A percentile compares a stretch with the other conserved stretches of the same genome.
Conservation (phyloP, 2,888 invertebrate genomes). For the Gibbula magus region DNA sequence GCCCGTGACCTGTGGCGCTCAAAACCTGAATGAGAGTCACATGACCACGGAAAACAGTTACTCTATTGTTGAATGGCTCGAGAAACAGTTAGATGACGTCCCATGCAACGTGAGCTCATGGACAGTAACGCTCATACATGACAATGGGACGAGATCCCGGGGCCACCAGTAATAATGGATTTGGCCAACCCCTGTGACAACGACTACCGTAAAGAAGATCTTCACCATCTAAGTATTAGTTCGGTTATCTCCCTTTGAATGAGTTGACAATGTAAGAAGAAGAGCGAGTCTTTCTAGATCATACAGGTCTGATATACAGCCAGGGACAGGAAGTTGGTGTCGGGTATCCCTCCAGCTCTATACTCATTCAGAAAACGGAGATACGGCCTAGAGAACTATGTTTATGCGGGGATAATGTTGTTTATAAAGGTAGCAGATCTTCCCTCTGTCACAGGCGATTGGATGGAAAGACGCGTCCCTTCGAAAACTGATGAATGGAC, state of each 20-base stretch:
- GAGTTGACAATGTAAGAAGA: background rate
- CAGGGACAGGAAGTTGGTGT: constrained; percentile 1
- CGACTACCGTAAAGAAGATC: background rate
- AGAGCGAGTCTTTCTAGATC: no score
- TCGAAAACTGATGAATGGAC: background rate
- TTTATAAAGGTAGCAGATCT: background rate
- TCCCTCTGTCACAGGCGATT: background rate
- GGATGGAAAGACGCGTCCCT: background rate
- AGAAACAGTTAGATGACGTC: background rate
- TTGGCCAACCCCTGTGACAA: background rate
- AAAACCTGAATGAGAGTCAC: background rate
- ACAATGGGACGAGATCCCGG: constrained; percentile 6
- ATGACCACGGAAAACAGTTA: background rate
- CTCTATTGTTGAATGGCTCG: constrained; percentile 3
- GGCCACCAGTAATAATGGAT: background rate
- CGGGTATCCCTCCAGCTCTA: background rate
- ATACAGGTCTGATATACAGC: no score
- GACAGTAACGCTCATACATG: background rate
- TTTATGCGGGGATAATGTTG: constrained; percentile 1
- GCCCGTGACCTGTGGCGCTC: background rate
- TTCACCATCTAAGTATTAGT: background rate
- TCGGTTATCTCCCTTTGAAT: background rate
- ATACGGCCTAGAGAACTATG: background rate
- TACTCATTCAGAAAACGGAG: constrained; percentile 1
- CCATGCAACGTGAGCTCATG: background rate